Percentiles rank a stretch among this genome's conserved stretches.
These are phyloP conservation scores for Struthio camelus DNA, from an alignment of 2,113 vertebrate genomes.

Conservation along the genomic window DNA sequence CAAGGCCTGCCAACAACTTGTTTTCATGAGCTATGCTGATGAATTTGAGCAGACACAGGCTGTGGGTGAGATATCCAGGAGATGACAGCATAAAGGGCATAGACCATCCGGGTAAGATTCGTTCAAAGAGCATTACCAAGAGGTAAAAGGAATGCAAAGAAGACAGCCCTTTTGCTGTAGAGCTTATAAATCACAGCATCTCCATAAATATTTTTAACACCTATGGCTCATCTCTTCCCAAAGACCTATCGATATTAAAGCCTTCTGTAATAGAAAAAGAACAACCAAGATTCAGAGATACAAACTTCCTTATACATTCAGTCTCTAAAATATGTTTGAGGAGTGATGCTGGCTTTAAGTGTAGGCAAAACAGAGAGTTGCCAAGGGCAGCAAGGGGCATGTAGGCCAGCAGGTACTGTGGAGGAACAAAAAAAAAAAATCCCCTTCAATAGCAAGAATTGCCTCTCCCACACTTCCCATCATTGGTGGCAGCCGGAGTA, in stretches of 20 bases:
- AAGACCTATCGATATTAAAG: not conserved
- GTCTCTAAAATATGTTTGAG: not conserved
- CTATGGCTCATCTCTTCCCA: not conserved
- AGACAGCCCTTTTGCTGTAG: not conserved
- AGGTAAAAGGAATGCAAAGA: not conserved
- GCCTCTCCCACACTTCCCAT: not conserved
- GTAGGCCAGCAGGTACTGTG: not conserved
- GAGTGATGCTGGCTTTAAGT: not conserved
- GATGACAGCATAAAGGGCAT: not conserved
- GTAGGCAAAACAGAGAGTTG: not conserved
- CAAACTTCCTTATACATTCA: not conserved
- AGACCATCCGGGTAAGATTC: not conserved
- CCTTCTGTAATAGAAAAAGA: not conserved
- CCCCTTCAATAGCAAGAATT: not conserved
- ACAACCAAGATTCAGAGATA: not conserved
- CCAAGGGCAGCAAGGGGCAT: not conserved
- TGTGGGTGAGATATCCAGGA: not conserved
- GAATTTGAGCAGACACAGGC: not conserved
- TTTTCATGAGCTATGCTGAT: not conserved
- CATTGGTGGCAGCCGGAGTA: not conserved
- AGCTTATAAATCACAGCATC: not conserved
- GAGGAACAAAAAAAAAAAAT: not conserved
- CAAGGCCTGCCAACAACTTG: not conserved
- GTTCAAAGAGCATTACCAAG: not conserved
- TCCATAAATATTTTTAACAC: conserved; percentile 6